A percentile compares a stretch with the other conserved stretches of the same genome.
phyloP scores from a whole-genome alignment of 2,113 vertebrate genomes.

The Geothlypis trichas region DNA sequence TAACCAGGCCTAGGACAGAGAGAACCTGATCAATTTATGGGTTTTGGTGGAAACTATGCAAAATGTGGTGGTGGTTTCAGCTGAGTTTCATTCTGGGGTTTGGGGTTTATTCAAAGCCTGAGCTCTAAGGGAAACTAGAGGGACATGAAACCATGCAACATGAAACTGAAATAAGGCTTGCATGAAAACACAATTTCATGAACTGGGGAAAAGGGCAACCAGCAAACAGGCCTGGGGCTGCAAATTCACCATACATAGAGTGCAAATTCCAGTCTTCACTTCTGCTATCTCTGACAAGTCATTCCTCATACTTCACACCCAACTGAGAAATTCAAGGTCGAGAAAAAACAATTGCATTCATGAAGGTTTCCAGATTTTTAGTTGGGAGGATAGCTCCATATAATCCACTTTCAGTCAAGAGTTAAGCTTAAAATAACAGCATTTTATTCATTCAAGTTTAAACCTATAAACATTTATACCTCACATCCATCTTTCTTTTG shows the following conservation, averaged over 20 bases:
- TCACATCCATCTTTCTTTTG: slow-evolving; percentile 31
- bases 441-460: slow-evolving; percentile 54
- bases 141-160: background rate
- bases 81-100: background rate
- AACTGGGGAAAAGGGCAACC: background rate
- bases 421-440: slow-evolving; percentile 51
- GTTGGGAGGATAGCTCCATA: background rate
- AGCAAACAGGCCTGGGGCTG: background rate
- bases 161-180: background rate
- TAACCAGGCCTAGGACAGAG: background rate
- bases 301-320: background rate
- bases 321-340: background rate
- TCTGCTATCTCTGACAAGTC: background rate
- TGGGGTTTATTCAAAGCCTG: background rate
- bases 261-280: background rate
- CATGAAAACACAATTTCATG: background rate
- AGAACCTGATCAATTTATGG: background rate
- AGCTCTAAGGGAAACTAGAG: background rate
- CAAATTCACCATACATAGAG: background rate
- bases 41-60: slow-evolving; percentile 51
- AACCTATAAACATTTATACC: slow-evolving; percentile 29
- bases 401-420: slow-evolving; percentile 34
- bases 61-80: slow-evolving; percentile 12
- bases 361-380: background rate
- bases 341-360: background rate